A percentile compares a stretch with the other conserved stretches of the same genome.
These are phyloP conservation scores for Cyprinus carpio DNA, from an alignment of 2,113 vertebrate species.

Conservation along the genomic window DNA sequence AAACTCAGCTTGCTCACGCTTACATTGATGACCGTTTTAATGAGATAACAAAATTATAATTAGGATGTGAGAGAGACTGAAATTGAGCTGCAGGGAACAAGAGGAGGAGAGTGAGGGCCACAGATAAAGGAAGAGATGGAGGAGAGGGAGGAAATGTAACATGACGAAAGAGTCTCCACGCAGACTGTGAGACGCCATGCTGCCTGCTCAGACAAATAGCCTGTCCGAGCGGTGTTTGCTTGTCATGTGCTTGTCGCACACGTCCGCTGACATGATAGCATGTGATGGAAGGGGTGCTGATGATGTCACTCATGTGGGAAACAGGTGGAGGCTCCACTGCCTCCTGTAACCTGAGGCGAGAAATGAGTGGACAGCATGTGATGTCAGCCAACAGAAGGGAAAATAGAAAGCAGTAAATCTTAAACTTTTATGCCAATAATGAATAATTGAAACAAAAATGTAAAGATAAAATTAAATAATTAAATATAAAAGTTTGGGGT, in stretches of 20 bases:
- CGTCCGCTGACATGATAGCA: slow-evolving; percentile 84
- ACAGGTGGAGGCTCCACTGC: slow-evolving; percentile 84
- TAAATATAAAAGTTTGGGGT: no score
- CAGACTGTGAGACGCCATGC: slow-evolving; percentile 90
- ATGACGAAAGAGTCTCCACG: slow-evolving; percentile 81
- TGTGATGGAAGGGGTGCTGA: slow-evolving; percentile 83
- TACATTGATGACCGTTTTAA: slow-evolving; percentile 54
- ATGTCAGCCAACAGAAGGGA: background rate
- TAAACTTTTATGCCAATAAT: background rate
- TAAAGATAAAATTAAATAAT: no score
- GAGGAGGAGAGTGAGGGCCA: slow-evolving; percentile 12
- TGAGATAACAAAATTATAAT: slow-evolving; percentile 62
- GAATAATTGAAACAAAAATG: no score
- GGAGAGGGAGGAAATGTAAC: slow-evolving; percentile 84
- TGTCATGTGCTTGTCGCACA: slow-evolving; percentile 85
- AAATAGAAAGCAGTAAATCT: background rate
- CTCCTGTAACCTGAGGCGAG: slow-evolving; percentile 32
- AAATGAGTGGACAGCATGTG: background rate
- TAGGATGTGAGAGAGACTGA: slow-evolving; percentile 59
- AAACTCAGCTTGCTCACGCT: slow-evolving; percentile 32
- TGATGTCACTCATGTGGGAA: slow-evolving; percentile 87
- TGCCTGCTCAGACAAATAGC: slow-evolving; percentile 92
- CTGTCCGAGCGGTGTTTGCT: slow-evolving; percentile 88
- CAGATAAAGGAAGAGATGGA: slow-evolving; percentile 48
- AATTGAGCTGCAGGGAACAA: slow-evolving; percentile 36